A percentile compares a stretch with the other conserved stretches of the same genome.
Evolutionary conservation across 2,797 vertebrate genomes (phyloP).

Genomic region (Enteromius thamalakanensis): DNA sequence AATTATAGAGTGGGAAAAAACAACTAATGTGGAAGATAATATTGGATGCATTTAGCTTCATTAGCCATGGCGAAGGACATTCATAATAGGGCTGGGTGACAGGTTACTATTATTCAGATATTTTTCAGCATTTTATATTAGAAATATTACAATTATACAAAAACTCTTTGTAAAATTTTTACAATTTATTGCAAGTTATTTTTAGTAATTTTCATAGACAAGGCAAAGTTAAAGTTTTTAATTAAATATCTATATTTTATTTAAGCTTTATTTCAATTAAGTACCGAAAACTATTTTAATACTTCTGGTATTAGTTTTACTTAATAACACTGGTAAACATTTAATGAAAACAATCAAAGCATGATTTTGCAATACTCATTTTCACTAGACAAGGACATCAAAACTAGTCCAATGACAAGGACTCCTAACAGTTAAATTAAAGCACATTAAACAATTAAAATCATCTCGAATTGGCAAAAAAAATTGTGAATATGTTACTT

Average conservation of each 20-base stretch:
- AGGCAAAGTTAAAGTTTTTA: not conserved
- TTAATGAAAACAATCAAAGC: not conserved
- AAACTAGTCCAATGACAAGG: not conserved
- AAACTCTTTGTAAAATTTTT: no score
- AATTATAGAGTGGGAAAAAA: slow-evolving; percentile 35
- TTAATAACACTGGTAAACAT: not conserved
- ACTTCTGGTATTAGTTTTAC: not conserved
- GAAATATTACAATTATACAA: not conserved
- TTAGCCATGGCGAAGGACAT: not conserved
- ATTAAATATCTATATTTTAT: not conserved
- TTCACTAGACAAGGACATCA: not conserved
- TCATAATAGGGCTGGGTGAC: not conserved
- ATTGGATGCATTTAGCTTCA: slow-evolving; percentile 14
- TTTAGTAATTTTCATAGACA: not conserved
- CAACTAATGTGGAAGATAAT: slow-evolving; percentile 1
- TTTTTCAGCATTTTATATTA: not conserved
- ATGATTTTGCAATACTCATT: not conserved
- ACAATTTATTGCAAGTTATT: not conserved
- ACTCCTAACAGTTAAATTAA: not conserved
- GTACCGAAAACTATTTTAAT: not conserved
- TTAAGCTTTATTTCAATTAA: not conserved
- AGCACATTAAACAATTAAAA: not conserved
- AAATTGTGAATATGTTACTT: not conserved
- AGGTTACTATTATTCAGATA: not conserved
- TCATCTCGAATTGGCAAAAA: not conserved